These are phyloP conservation scores for Oxyscelio sp. DNA, from an alignment of 2,888 invertebrate species.

Conservation along the genomic window DNA sequence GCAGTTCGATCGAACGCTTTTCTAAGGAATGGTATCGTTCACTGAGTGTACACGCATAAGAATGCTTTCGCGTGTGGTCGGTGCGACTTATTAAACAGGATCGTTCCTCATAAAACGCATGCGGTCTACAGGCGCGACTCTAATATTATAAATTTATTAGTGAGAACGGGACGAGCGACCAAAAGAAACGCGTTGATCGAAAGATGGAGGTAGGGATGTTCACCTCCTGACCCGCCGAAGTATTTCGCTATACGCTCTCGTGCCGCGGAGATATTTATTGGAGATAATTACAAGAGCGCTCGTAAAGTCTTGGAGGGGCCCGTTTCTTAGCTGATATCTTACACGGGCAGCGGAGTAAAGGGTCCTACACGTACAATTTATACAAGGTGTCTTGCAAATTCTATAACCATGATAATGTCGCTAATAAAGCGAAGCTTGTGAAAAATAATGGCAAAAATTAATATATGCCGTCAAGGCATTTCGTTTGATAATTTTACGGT, in stretches of 20 bases:
- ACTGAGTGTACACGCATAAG: neutral
- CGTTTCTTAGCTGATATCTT: slow-evolving; percentile 87
- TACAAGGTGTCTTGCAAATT: slow-evolving; percentile 80
- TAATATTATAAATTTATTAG: slow-evolving; percentile 87
- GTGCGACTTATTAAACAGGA: slow-evolving; percentile 82
- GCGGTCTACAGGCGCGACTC: slow-evolving; percentile 68
- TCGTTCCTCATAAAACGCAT: slow-evolving; percentile 80
- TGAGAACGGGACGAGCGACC: slow-evolving; percentile 82
- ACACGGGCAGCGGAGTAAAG: slow-evolving; percentile 80
- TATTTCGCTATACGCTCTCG: slow-evolving; percentile 87
- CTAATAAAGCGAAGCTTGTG: slow-evolving; percentile 36
- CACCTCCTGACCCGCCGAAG: slow-evolving; percentile 85
- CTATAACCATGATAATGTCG: slow-evolving; percentile 55
- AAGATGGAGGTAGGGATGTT: slow-evolving; percentile 85
- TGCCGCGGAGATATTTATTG: slow-evolving; percentile 88
- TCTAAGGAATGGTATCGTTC: neutral
- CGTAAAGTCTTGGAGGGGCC: slow-evolving; percentile 87
- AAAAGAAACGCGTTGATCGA: slow-evolving; percentile 87
- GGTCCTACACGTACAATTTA: slow-evolving; percentile 78
- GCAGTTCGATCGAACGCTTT: neutral
- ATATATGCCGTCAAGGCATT: slow-evolving; percentile 8
- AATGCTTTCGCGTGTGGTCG: slow-evolving; percentile 81
- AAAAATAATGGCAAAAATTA: slow-evolving; percentile 46
- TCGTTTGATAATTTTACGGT: slow-evolving; percentile 30
- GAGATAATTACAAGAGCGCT: slow-evolving; percentile 88